phyloP scores from a whole-genome alignment of 1,140 invertebrate species.

The Anthonomus grandis region DNA sequence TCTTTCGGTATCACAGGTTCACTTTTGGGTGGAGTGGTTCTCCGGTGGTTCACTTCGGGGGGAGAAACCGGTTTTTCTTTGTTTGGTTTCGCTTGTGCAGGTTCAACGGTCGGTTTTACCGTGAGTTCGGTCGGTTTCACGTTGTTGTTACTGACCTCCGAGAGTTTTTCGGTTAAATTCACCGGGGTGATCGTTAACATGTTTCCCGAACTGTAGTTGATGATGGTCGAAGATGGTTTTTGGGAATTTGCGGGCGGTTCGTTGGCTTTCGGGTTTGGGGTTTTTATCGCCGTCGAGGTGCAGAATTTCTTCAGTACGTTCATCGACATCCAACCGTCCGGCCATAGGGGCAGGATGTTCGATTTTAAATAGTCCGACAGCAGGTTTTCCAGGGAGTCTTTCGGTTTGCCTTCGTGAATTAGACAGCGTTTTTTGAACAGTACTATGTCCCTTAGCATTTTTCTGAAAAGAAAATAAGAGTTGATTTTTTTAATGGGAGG shows the following conservation, averaged over 20 bases:
- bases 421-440: constrained; percentile 42
- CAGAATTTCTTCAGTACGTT: constrained; percentile 40
- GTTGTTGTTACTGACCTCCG: constrained; percentile 12
- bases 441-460: constrained; percentile 42
- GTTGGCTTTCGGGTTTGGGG: constrained; percentile 15
- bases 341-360: constrained; percentile 43
- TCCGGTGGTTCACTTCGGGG: constrained; percentile 3
- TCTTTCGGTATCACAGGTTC: constrained; percentile 27
- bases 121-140: not conserved
- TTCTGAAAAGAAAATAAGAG: constrained; percentile 32
- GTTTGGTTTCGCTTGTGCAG: not conserved
- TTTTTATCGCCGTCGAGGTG: constrained; percentile 23
- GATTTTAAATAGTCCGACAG: constrained; percentile 39
- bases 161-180: constrained; percentile 19
- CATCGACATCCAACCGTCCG: constrained; percentile 47
- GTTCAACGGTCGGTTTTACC: not conserved
- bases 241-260: not conserved
- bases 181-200: constrained; percentile 23
- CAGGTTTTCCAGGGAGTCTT: constrained; percentile 41
- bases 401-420: constrained; percentile 41
- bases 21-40: constrained; percentile 5
- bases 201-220: constrained; percentile 12
- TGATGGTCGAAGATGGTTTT: constrained; percentile 10
- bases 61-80: not conserved
- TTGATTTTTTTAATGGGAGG: too few relatives aligned